These are phyloP conservation scores for Athalia circularis DNA, from an alignment of 2,888 invertebrate species.

Conservation along the genomic window DNA sequence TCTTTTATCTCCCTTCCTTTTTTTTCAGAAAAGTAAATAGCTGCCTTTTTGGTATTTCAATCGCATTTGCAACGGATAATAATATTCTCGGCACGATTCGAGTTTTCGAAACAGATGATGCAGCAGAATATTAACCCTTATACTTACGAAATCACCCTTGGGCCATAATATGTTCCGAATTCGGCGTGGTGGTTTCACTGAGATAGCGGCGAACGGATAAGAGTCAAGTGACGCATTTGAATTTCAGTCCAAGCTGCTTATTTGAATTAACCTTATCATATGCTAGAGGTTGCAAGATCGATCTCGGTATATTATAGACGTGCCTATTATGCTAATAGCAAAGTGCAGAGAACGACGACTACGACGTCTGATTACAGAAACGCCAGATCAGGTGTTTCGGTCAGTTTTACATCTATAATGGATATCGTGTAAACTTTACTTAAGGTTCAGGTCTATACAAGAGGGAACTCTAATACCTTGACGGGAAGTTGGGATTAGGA, in stretches of 20 bases:
- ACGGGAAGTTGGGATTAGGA: neutral
- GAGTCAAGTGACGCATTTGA: neutral
- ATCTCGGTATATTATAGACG: neutral
- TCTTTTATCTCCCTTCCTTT: too few relatives aligned
- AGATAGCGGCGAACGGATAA: constrained; percentile 11
- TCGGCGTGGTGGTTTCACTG: neutral
- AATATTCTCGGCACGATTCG: constrained; percentile 34
- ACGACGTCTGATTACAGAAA: neutral
- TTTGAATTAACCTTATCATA: constrained; percentile 10
- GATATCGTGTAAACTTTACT: constrained; percentile 11
- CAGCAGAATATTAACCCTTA: constrained; percentile 13
- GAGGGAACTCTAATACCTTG: constrained; percentile 25
- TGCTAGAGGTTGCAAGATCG: neutral
- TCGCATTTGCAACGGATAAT: constrained; percentile 8
- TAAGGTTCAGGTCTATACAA: neutral
- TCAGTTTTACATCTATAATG: constrained; percentile 19
- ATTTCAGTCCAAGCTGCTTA: constrained; percentile 4
- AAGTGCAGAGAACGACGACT: neutral
- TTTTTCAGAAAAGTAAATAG: neutral
- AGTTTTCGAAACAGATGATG: constrained; percentile 40
- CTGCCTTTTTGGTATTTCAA: constrained; percentile 21
- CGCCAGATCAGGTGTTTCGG: constrained; percentile 15
- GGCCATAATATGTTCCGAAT: neutral
- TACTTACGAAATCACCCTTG: neutral
- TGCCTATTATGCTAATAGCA: too few relatives aligned